Conservation (phyloP, 2,113 vertebrate genomes). For the human region DNA sequence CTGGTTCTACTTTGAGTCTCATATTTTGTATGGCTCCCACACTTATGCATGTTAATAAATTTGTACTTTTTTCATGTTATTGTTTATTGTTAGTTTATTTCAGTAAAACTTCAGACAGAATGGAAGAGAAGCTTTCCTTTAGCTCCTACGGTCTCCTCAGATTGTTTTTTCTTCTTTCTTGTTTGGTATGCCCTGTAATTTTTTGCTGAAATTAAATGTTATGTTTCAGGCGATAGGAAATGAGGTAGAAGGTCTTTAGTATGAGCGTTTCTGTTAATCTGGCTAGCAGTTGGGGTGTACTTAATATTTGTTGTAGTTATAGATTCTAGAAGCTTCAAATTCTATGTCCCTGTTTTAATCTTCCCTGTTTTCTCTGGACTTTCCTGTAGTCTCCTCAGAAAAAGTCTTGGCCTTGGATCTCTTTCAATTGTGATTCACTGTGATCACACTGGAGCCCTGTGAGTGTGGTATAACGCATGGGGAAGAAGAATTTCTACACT, state of each 20-base stretch:
- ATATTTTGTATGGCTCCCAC: neutral
- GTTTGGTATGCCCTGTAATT: neutral
- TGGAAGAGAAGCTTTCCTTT: neutral
- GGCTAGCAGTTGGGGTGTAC: neutral
- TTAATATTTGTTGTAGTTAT: neutral
- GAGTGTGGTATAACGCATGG: neutral
- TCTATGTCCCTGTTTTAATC: neutral
- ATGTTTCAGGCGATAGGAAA: neutral
- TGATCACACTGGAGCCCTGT: neutral
- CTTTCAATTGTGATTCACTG: neutral
- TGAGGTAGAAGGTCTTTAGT: neutral
- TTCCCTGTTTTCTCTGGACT: neutral
- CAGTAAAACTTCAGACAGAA: neutral
- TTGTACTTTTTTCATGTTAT: neutral
- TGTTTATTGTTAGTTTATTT: neutral
- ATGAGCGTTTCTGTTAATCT: neutral
- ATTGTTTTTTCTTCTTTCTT: neutral
- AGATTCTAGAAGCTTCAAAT: neutral
- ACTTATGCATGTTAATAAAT: neutral
- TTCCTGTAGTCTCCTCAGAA: neutral
- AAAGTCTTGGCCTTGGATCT: neutral
- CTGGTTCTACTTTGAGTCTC: neutral
- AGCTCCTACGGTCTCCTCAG: neutral
- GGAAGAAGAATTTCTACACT: no score
- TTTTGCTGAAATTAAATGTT: neutral